Evolutionary conservation across 2,888 invertebrate genomes (phyloP), one percentile per base, ranked within the genome.

Genomic region (Tetragonisca angustula): DNA sequence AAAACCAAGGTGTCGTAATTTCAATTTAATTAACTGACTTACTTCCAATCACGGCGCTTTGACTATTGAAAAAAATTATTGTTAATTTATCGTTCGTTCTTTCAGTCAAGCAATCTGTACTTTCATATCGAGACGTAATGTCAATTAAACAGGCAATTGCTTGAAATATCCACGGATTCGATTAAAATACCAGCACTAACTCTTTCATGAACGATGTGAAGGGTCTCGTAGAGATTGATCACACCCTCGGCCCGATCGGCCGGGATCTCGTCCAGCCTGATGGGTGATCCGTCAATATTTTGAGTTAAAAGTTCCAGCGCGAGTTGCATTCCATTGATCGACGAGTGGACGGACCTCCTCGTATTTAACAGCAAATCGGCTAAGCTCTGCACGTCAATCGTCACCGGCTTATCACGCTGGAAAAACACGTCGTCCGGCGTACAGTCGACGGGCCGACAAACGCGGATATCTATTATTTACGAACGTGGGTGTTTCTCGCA

Each of bases 221-320:
- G 75, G 32, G 76, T 65, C 61, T 87, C 84, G 62, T 83, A 89
- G 21, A 89, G 83, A 73, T 88, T 81, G 69, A 85, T 54, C 50
- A 89, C 36, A 21, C 52, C 72, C 43, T 32, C 27, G 15, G 36
- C 5, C 65, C 59, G 13, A 62, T 67, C 24, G n/a, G 54, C 21
- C 4, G 19, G 36, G 65, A 80, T 64, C 36, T 69, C 36, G 67
- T 71, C 24, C 36, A 89, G 49, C n/a, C 77, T 75, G 59, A 87
- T 56, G 19, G 77, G 71, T 5, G 75, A 79, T 52, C 65, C 80
- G 52, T 84, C 77, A 59, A 56, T 59, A 69, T 81, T 81, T 76
- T 78, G 75, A 68, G 67, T 90, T 52, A 90, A 81, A 70, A 90
- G 73, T 69, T 89, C 86, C 70, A 83, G 65, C 61, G 76, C 27